A percentile compares a stretch with the other conserved stretches of the same genome.
Evolutionary conservation across 92 coral and sea anemone genomes (phyloP).

Genomic region (Bergia puertoricense): DNA sequence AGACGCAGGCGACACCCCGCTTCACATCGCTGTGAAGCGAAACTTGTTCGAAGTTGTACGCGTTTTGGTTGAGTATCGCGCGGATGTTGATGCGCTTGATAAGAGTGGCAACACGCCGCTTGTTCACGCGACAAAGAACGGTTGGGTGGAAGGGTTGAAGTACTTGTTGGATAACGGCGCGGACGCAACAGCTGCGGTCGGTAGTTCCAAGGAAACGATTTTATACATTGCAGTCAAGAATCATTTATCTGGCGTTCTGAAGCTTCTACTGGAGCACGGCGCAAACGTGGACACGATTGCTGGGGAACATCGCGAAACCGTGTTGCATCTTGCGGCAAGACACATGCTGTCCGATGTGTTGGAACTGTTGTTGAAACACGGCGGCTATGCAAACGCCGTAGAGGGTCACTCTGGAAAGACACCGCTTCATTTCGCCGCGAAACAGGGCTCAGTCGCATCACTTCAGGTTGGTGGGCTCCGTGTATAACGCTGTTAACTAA

Average conservation of each 20-base stretch:
- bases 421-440: constrained; percentile 36
- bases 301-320: constrained; percentile 37
- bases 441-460: constrained; percentile 37
- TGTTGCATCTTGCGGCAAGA: constrained; percentile 32
- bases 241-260: constrained; percentile 34
- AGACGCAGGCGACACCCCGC: constrained; percentile 30
- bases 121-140: constrained; percentile 37
- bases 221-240: constrained; percentile 41
- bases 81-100: constrained; percentile 23
- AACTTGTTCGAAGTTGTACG: constrained; percentile 33
- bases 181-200: constrained; percentile 30
- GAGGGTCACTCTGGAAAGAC: constrained; percentile 44
- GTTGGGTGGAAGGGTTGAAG: constrained; percentile 40
- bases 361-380: constrained; percentile 23
- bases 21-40: constrained; percentile 41
- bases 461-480: constrained; percentile 17
- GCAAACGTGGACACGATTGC: constrained; percentile 34
- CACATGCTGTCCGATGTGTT: constrained; percentile 43
- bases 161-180: constrained; percentile 33
- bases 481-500: not conserved
- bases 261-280: constrained; percentile 30
- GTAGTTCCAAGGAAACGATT: constrained; percentile 38
- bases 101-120: constrained; percentile 40
- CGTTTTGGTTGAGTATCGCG: constrained; percentile 25
- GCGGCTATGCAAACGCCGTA: constrained; percentile 28